A percentile compares a stretch with the other conserved stretches of the same genome.
phyloP scores from a whole-genome alignment of 2,888 invertebrate species.

The Thera britannica region DNA sequence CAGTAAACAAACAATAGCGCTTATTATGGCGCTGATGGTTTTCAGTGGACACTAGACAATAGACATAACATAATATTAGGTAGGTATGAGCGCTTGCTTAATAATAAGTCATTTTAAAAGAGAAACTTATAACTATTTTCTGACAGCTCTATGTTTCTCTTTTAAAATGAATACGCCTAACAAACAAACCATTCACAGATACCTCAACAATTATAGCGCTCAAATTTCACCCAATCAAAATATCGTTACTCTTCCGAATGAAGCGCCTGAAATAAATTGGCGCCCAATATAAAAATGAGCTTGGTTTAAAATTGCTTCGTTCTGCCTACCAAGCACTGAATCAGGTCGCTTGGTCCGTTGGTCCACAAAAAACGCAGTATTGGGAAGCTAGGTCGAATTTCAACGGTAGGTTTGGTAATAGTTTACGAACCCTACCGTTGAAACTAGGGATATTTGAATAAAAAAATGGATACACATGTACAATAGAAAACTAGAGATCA shows the following conservation, averaged over 20 bases:
- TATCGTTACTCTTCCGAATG: conserved; percentile 44
- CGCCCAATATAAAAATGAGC: conserved; percentile 48
- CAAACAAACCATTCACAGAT: conserved; percentile 8
- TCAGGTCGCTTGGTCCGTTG: conserved; percentile 36
- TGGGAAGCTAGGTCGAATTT: conserved; percentile 58
- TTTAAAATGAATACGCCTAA: not conserved
- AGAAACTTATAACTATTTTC: too few species aligned
- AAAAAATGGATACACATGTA: too few species aligned
- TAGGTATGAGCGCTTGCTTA: too few species aligned
- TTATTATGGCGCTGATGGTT: too few species aligned
- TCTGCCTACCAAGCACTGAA: conserved; percentile 54
- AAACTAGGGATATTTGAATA: not conserved
- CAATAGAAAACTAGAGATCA: too few species aligned
- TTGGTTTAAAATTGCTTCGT: conserved; percentile 58
- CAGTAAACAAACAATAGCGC: too few species aligned
- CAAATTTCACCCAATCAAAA: conserved; percentile 42
- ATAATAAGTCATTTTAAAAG: too few species aligned
- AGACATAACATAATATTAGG: too few species aligned
- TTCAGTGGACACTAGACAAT: too few species aligned
- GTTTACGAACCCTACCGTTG: not conserved
- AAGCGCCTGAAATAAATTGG: conserved; percentile 53
- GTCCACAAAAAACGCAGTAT: conserved; percentile 54
- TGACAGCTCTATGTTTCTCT: too few species aligned
- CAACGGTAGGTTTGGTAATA: conserved; percentile 28
- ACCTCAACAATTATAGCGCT: conserved; percentile 27